These are phyloP conservation scores for Nothocercus julius DNA, from an alignment of 2,113 vertebrate genomes.

Conservation along the genomic window DNA sequence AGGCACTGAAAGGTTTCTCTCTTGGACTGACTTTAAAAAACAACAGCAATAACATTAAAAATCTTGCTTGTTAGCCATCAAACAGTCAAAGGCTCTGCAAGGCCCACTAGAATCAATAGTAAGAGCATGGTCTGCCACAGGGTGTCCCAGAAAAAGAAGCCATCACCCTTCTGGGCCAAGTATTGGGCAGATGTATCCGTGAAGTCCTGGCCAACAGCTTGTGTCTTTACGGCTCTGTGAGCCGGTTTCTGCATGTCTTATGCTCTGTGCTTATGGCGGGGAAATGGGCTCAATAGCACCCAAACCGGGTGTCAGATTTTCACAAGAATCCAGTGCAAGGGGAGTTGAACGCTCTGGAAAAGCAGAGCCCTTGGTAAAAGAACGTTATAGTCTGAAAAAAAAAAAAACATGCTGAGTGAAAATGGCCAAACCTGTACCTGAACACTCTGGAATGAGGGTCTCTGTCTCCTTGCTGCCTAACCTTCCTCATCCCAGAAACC, in stretches of 20 bases:
- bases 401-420: background rate
- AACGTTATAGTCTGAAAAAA: no score
- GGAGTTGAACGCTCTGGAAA: background rate
- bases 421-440: background rate
- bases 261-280: background rate
- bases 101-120: background rate
- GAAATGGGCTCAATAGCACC: background rate
- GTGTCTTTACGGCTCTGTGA: background rate
- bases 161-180: background rate
- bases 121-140: rapidly evolving
- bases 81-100: background rate
- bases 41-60: no score
- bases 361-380: background rate
- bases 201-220: background rate
- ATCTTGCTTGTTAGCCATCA: background rate
- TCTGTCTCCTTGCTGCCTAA: background rate
- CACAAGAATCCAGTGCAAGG: background rate
- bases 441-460: background rate
- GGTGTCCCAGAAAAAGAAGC: background rate
- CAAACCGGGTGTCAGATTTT: background rate
- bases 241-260: rapidly evolving
- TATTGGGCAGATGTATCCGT: background rate
- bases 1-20: background rate
- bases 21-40: background rate
- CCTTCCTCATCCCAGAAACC: background rate